A percentile compares a stretch with the other conserved stretches of the same genome.
These are phyloP conservation scores for Tridacna gigas DNA, from an alignment of 2,888 invertebrate species.

Conservation along the genomic window DNA sequence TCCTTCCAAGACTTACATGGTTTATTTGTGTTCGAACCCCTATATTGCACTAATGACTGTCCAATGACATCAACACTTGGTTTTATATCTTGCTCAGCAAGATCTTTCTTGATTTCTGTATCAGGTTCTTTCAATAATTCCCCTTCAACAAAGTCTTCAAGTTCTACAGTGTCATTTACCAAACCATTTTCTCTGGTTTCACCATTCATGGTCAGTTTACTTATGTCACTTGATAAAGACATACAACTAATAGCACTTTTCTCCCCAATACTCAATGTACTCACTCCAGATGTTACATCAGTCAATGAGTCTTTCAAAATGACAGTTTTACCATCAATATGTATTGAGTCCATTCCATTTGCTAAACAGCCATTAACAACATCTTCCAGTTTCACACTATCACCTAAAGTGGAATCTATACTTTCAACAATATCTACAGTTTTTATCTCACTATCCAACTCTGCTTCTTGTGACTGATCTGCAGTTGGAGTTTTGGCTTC, in stretches of 20 bases:
- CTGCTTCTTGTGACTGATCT: not conserved
- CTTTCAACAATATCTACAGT: not conserved
- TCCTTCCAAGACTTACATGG: conserved; percentile 41
- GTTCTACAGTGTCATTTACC: conserved; percentile 7
- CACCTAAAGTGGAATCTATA: conserved; percentile 3
- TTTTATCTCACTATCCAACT: not conserved
- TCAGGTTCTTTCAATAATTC: not conserved
- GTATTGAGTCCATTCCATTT: conserved; percentile 24
- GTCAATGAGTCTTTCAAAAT: not conserved
- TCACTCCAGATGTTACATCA: conserved; percentile 47
- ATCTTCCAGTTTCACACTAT: not conserved
- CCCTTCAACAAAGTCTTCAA: not conserved
- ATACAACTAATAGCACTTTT: conserved; percentile 28
- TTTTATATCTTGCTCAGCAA: conserved; percentile 9
- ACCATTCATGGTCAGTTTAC: conserved; percentile 25
- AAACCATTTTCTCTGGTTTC: conserved; percentile 23
- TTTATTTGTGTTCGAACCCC: not conserved
- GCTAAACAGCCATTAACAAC: conserved; percentile 28
- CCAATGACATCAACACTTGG: not conserved
- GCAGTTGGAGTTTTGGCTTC: not conserved
- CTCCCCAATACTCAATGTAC: conserved; percentile 45
- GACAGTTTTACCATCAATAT: not conserved
- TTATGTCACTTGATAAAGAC: conserved; percentile 42
- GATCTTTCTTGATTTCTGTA: not conserved
- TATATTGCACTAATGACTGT: conserved; percentile 2